Evolutionary conservation across 2,797 vertebrate species (phyloP).

Genomic region (Pantherophis vulpinus): DNA sequence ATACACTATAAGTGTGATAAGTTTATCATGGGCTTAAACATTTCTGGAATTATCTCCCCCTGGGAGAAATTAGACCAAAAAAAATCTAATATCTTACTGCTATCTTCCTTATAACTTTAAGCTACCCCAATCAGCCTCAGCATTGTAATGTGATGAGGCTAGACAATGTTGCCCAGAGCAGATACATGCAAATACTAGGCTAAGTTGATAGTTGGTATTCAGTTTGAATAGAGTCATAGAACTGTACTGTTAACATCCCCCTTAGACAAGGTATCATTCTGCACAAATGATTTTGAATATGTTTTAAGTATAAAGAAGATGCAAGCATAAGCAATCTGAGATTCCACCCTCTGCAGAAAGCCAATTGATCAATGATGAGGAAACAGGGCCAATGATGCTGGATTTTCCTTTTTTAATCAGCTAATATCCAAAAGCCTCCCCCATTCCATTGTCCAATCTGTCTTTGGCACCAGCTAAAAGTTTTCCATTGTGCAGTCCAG

Average conservation of each 20-base stretch:
- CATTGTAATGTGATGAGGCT: not conserved
- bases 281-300: not conserved
- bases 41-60: not conserved
- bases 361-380: not conserved
- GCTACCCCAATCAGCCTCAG: not conserved
- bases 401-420: not conserved
- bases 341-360: conserved; percentile 12
- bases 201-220: not conserved
- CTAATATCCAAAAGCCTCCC: not conserved
- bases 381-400: not conserved
- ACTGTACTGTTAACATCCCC: not conserved
- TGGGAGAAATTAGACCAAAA: not conserved
- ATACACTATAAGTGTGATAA: not conserved
- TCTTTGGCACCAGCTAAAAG: not conserved
- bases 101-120: not conserved
- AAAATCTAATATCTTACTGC: not conserved
- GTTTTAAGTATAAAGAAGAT: not conserved
- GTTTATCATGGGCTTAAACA: not conserved
- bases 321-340: not conserved
- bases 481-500: conserved; percentile 6
- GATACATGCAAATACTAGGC: not conserved
- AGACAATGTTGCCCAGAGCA: not conserved
- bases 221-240: not conserved
- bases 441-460: not conserved
- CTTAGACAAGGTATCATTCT: not conserved